phyloP scores from a whole-genome alignment of 2,113 vertebrate species.

The Tragelaphus imberbis region DNA sequence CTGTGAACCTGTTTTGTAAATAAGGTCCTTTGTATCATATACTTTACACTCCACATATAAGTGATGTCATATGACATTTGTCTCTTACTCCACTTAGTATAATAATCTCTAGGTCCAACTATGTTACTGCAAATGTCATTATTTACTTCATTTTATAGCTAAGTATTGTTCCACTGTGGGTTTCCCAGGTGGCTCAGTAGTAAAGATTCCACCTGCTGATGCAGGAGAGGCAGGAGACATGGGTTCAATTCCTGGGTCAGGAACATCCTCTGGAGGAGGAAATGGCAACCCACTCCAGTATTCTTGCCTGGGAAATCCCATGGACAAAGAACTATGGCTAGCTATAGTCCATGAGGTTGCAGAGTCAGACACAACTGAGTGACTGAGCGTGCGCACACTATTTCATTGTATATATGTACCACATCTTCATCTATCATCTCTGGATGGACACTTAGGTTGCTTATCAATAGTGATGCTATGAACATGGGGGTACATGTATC shows the following conservation, averaged over 20 bases:
- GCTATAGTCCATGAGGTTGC: neutral
- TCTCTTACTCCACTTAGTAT: neutral
- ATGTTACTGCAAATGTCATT: neutral
- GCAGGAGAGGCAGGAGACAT: neutral
- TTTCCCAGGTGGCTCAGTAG: neutral
- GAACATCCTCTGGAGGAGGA: neutral
- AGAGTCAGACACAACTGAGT: neutral
- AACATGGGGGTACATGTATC: neutral
- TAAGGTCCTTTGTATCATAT: neutral
- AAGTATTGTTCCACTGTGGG: neutral
- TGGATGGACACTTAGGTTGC: neutral
- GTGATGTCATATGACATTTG: neutral
- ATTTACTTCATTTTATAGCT: neutral
- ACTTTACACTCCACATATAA: neutral
- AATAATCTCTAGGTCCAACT: neutral
- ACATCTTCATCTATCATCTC: neutral
- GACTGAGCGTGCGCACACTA: fast-evolving
- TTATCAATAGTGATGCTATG: neutral
- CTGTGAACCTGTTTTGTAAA: neutral
- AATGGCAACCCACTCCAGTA: neutral
- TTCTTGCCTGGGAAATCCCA: neutral
- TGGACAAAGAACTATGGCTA: neutral
- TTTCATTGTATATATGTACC: neutral
- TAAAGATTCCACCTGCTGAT: neutral
- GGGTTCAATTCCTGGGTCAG: neutral